Evolutionary conservation across 2,888 invertebrate genomes (phyloP), one percentile per base, ranked within the genome.

Genomic region (Parascotia fuliginaria): DNA sequence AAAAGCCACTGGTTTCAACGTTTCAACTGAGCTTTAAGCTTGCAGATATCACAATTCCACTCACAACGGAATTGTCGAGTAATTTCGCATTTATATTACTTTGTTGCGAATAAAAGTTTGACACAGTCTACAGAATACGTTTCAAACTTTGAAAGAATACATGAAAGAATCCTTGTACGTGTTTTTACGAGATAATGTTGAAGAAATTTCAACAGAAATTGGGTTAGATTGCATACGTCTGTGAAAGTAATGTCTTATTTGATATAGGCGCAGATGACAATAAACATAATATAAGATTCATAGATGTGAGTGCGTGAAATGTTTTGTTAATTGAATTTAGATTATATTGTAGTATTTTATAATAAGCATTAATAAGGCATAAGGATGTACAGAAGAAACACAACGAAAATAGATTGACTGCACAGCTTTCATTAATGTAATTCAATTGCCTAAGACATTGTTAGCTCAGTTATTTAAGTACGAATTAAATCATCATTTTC

Each of bases 21-120:
- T 76, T 76, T 73, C 75, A 77, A 73, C 71, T 64, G 65, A 70
- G 78, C 73, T 80, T 79, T 77, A 70, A 43, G 72, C 77, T 76
- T 65, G 57, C 69, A 71, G 73, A 76, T 81, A 79, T 76, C 71
- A 79, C 77, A 71, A 71, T 74, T 77, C 65, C 65, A 62, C 62
- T 70, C 70, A 66, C 67, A 77, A 70, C 46, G 63, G 61, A 67
- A 74, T 70, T 63, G 69, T 72, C 64, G 65, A 75, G 71, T 69
- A 72, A 67, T 68, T 58, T 65, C 60, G 60, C 60, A 57, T 61
- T 62, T 67, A 66, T 60, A 55, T 54, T 60, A 68, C 51, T 45
- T 46, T 49, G 55, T 64, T 48, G 65, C 36, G 43, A 42, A 49
- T 42, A 27, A 42, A 56, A 61, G 42, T 63, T 51, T 61, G 55